A percentile compares a stretch with the other conserved stretches of the same genome.
These are phyloP conservation scores for Leptopilina syphax DNA, from an alignment of 2,888 invertebrate species.

Conservation along the genomic window DNA sequence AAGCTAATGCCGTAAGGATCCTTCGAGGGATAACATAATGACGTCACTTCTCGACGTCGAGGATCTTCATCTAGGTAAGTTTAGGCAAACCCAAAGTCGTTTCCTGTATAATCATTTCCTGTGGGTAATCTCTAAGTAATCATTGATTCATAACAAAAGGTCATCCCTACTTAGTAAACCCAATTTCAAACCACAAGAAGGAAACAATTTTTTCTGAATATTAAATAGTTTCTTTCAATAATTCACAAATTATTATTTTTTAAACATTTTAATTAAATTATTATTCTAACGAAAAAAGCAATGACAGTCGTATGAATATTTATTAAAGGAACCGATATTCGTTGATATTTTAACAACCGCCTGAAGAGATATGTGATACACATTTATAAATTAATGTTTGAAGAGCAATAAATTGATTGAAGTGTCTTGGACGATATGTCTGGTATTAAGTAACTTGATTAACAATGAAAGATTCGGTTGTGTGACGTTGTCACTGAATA, in stretches of 20 bases:
- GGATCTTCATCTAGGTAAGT: conserved; percentile 14
- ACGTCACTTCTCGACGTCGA: conserved; percentile 7
- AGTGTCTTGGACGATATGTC: neutral
- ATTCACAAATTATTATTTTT: too few relatives aligned
- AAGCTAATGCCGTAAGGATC: conserved; percentile 33
- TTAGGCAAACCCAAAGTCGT: conserved; percentile 17
- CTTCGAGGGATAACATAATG: conserved; percentile 34
- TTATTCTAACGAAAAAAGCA: too few relatives aligned
- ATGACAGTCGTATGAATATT: too few relatives aligned
- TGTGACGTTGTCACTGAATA: neutral
- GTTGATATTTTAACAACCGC: neutral
- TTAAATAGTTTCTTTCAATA: too few relatives aligned
- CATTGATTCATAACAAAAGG: neutral
- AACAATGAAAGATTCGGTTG: neutral
- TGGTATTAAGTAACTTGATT: conserved; percentile 4
- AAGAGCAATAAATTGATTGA: neutral
- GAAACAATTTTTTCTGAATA: too few relatives aligned
- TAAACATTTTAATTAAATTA: too few relatives aligned
- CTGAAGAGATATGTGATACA: too few relatives aligned
- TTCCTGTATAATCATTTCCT: conserved; percentile 7
- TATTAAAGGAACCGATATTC: too few relatives aligned
- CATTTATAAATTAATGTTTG: neutral
- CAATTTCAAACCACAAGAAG: too few relatives aligned
- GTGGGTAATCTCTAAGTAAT: neutral
- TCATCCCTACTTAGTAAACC: neutral